These are phyloP conservation scores for Mnemiopsis leidyi DNA, from an alignment of 37 sponge, comb jelly and placozoan species.

Conservation along the genomic window DNA sequence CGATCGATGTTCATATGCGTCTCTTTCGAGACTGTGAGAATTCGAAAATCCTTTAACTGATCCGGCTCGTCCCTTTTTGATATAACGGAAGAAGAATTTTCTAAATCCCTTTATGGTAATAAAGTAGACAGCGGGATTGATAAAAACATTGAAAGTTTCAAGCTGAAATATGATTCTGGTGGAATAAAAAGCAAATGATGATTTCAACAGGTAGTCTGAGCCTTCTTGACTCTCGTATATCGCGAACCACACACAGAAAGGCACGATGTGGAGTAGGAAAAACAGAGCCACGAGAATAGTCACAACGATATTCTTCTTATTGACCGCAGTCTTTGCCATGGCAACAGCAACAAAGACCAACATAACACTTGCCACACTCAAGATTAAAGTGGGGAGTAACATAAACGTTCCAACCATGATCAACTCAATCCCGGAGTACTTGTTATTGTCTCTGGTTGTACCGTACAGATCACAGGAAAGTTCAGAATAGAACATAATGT, in stretches of 20 bases:
- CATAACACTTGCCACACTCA: background rate
- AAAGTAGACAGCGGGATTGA: background rate
- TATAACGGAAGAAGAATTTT: background rate
- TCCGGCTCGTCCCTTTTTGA: too few species aligned
- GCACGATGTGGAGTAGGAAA: background rate
- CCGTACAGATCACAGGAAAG: background rate
- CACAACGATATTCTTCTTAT: background rate
- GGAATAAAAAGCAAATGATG: background rate
- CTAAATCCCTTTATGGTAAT: background rate
- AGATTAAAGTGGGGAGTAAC: background rate
- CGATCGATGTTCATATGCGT: too few species aligned
- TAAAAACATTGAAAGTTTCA: background rate
- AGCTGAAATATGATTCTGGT: background rate
- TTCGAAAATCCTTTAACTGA: too few species aligned
- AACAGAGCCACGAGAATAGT: background rate
- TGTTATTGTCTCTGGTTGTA: slow-evolving; percentile 4
- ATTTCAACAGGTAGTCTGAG: background rate
- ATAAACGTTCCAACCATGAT: background rate
- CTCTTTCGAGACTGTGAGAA: too few species aligned
- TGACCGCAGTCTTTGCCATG: background rate
- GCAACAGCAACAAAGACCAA: background rate
- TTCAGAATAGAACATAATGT: background rate
- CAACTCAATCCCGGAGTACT: background rate
- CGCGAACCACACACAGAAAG: background rate
- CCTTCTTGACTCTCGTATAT: background rate